Evolutionary conservation across 2,888 invertebrate genomes (phyloP), one percentile per base, ranked within the genome.

Genomic region (Nephrotoma guestfalica): DNA sequence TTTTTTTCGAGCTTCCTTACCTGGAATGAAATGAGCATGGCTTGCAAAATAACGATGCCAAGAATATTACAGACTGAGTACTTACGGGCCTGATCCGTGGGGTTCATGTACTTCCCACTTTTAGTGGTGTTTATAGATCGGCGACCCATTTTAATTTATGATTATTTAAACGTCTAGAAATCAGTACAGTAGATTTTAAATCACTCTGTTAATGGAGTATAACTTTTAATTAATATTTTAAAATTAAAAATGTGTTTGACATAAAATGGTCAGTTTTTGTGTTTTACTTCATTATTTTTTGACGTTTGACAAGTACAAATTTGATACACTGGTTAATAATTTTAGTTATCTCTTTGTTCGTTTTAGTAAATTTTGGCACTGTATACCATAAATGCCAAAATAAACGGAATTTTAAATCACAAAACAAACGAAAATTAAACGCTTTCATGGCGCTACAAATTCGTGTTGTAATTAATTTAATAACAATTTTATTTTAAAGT

Each of bases 71-170:
- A 83, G 47, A 86, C 15, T 86, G 84, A 13, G 89, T 89, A 96
- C 97, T 96, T 94, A 97, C 99, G 94, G 87, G 98, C 98, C 95
- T 99, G 99, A 92, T 99, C 99, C 5, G 99, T 99, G 71, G 99
- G 99, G 92, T 99, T 99, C 99, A 99, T 99, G 90, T 98, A 99
- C 94, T 99, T 99, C 91, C 99, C 99, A 97, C 98, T 98, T 94
- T 99, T 99, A 86, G 99, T 99, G 96, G 98, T 98, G 93, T 98
- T 98, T 89, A 98, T 98, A 83, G 98, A 98, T 89, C 99, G 94
- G 87, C 98, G 95, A 87, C 99, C 99, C 99, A 99, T 99, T 89
- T 93, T 95, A 87, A 84, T 30, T 11, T 86, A 43, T 43, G 41
- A n/a, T 43, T 13, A 15, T n/a, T 85, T 9, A 41, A 85, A 15